phyloP scores from a whole-genome alignment of 2,888 invertebrate genomes.

The Drosophila limbata region DNA sequence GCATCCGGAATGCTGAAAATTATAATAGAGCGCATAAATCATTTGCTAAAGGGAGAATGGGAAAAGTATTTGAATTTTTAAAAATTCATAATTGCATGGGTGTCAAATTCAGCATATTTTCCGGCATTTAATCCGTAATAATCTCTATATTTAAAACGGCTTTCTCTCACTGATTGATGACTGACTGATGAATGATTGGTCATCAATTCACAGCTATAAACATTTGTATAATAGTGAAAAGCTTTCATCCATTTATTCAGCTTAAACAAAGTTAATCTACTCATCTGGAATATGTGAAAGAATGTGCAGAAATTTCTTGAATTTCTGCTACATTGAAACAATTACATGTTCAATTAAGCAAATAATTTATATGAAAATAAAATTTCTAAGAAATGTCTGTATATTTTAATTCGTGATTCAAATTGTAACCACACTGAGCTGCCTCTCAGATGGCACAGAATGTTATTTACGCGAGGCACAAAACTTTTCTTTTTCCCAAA shows the following conservation, averaged over 20 bases:
- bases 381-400: background rate
- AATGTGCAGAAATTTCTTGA: background rate
- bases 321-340: background rate
- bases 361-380: constrained; percentile 3
- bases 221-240: background rate
- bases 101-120: background rate
- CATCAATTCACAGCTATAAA: background rate
- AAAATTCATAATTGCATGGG: constrained; percentile 1
- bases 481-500: constrained; percentile 17
- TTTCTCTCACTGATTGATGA: background rate
- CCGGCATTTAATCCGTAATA: background rate
- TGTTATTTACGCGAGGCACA: constrained; percentile 13
- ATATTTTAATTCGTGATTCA: background rate
- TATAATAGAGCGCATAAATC: constrained; percentile 47
- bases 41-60: constrained; percentile 1
- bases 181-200: background rate
- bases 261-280: background rate
- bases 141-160: background rate
- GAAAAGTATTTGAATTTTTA: constrained; percentile 8
- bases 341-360: constrained; percentile 6
- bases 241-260: background rate
- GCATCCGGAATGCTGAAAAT: constrained; percentile 15
- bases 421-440: background rate
- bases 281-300: background rate
- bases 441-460: background rate